These are phyloP conservation scores for Sus cebifrons DNA, from an alignment of 2,797 vertebrate genomes.

Conservation along the genomic window DNA sequence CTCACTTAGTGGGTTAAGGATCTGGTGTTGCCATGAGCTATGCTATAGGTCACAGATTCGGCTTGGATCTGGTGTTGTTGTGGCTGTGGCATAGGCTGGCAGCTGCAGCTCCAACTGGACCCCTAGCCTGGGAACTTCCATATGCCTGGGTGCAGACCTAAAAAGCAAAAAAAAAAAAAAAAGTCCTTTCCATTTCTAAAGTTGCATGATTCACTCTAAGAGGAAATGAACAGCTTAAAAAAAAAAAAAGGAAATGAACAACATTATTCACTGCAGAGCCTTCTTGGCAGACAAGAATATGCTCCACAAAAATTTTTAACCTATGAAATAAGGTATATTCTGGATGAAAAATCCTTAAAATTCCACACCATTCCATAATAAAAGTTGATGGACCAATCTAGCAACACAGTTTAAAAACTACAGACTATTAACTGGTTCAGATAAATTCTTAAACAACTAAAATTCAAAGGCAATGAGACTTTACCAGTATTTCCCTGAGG, in stretches of 20 bases:
- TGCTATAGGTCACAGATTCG: no score
- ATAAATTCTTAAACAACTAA: not conserved
- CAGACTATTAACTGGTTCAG: not conserved
- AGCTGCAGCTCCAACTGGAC: no score
- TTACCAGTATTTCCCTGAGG: not conserved
- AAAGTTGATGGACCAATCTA: not conserved
- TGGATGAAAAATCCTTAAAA: constrained; percentile 48
- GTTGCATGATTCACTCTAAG: not conserved
- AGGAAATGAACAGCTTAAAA: not conserved
- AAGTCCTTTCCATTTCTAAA: not conserved
- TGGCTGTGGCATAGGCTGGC: no score
- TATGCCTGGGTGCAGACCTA: no score
- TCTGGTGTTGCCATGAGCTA: no score
- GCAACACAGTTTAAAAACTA: not conserved
- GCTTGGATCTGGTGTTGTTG: no score
- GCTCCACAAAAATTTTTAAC: constrained; percentile 4
- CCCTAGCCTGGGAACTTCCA: no score
- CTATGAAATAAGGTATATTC: constrained; percentile 14
- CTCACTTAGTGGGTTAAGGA: no score
- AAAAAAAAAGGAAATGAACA: not conserved
- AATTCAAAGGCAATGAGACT: constrained; percentile 52
- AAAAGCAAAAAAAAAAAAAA: no score
- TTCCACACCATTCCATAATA: not conserved
- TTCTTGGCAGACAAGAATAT: not conserved
- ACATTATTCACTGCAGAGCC: not conserved